Percentiles rank a stretch among this genome's conserved stretches.
Evolutionary conservation across 1,140 invertebrate species (phyloP).

Genomic region (Diorhabda elongata): DNA sequence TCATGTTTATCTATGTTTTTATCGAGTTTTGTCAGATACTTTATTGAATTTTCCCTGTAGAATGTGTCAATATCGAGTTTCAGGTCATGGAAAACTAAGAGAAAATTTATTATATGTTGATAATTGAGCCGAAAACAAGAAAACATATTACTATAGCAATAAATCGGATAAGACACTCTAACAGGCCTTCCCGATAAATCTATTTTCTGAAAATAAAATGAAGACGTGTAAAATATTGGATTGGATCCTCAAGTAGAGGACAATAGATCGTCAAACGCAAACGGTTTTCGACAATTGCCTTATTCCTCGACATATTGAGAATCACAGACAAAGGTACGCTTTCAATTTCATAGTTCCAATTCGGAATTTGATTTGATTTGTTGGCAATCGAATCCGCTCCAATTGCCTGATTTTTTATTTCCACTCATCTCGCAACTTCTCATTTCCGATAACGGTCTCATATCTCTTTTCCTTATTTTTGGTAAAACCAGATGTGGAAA

Average conservation of each 20-base stretch:
- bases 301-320: slow-evolving; percentile 29
- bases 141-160: no score
- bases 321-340: slow-evolving; percentile 35
- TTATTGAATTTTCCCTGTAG: no score
- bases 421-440: slow-evolving; percentile 6
- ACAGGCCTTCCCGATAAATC: slow-evolving; percentile 21
- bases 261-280: slow-evolving; percentile 32
- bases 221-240: slow-evolving; percentile 32
- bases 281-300: slow-evolving; percentile 29
- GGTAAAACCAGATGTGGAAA: not conserved
- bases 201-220: slow-evolving; percentile 23
- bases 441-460: not conserved
- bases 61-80: no score
- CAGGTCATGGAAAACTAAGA: no score
- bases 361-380: slow-evolving; percentile 31
- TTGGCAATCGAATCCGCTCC: slow-evolving; percentile 32
- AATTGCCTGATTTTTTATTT: slow-evolving; percentile 29
- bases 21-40: no score
- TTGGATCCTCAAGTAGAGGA: slow-evolving; percentile 23
- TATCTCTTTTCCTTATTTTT: slow-evolving; percentile 3
- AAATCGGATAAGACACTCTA: not conserved
- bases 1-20: no score
- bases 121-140: no score
- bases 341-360: slow-evolving; percentile 27
- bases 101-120: no score